phyloP scores from a whole-genome alignment of 2,797 vertebrate species.

The Molothrus ater region DNA sequence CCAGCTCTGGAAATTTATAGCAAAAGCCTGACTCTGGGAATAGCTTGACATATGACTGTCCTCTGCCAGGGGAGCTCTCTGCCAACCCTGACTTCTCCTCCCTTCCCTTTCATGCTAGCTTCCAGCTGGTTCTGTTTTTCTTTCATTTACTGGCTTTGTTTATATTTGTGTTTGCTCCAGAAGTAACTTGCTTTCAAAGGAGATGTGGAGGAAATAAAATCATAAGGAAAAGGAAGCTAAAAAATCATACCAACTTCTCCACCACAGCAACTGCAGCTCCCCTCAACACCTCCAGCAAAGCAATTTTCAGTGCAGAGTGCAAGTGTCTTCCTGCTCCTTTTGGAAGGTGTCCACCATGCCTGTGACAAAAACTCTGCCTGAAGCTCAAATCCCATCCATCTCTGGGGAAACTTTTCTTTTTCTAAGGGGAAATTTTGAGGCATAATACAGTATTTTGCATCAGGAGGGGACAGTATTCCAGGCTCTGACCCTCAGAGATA shows the following conservation, averaged over 20 bases:
- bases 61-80: constrained; percentile 18
- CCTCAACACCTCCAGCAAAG: not conserved
- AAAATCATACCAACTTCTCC: not conserved
- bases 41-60: not conserved
- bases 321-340: not conserved
- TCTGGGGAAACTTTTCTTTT: not conserved
- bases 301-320: not conserved
- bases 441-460: not conserved
- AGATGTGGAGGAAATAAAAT: not conserved
- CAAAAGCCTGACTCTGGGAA: not conserved
- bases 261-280: not conserved
- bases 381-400: not conserved
- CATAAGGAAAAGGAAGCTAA: not conserved
- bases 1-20: not conserved
- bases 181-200: constrained; percentile 10
- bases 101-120: constrained; percentile 8
- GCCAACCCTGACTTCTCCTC: not conserved
- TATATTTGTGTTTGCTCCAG: not conserved
- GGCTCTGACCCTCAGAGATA: not conserved
- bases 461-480: not conserved
- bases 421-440: not conserved
- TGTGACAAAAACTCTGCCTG: not conserved
- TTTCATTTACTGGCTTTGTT: constrained; percentile 29
- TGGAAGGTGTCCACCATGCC: not conserved
- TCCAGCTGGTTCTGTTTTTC: constrained; percentile 33